Base-by-base conservation (phyloP, 2,888 invertebrate species). In the Ectobius pallidus region DNA sequence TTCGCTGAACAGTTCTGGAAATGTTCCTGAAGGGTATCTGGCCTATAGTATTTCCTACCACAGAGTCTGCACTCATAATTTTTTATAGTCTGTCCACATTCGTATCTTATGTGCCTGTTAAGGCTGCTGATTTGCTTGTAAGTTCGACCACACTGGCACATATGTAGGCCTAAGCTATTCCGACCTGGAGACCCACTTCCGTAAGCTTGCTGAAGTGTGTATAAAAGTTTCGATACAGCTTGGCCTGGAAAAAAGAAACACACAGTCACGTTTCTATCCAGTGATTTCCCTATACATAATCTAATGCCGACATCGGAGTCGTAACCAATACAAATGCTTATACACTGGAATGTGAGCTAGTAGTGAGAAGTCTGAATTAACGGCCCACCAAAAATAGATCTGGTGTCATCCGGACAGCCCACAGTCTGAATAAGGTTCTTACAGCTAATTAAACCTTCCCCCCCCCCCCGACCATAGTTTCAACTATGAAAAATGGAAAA, bases 101-200 rank as follows among this genome's bases (percentile, higher is more conserved):
- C 80, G 73, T 79, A 79, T 49, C 79, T 78, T 61, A 79, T 78
- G 69, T 80, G 80, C 16, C 80, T 74, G 61, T 78, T 78, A 11
- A 81, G 76, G 63, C 78, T 78, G 22, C 78, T 77, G 52, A 77
- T 77, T 63, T 78, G 78, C n/a, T 77, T 75, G 74, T 80, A 81
- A 61, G 77, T 75, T 9, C 79, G 76, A 18, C 80, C 79, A 71
- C 81, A 81, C 79, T 86, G 87, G 16, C 58, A 58, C 30, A 25
- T n/a, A 58, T 58, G 58, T n/a, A n/a, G n/a, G n/a, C n/a, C n/a
- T n/a, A n/a, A n/a, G n/a, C n/a, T n/a, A 32, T 11, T n/a, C 4
- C 58, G 30, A 14, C 16, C 11, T 4, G 46, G 7, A 58, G 32
- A 2, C 25, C n/a, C 58, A 58, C n/a, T 58, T 30, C 9, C 25